These are phyloP conservation scores for Cyphomyrus plagiostoma DNA, from an alignment of 2,113 vertebrate genomes.

Conservation along the genomic window DNA sequence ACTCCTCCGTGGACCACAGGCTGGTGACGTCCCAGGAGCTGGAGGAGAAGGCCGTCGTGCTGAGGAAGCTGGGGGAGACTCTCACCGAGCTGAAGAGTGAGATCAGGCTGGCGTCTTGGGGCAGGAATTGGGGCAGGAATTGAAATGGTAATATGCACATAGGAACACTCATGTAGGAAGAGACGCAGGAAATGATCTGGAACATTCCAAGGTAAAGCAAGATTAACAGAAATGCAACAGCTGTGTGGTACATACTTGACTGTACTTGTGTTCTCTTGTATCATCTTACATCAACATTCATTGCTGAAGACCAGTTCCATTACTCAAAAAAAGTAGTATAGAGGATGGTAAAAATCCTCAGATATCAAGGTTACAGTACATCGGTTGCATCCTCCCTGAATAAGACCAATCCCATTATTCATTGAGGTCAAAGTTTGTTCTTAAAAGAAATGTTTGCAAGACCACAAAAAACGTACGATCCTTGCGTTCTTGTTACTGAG, in stretches of 20 bases:
- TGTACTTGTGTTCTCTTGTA: not conserved
- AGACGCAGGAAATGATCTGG: not conserved
- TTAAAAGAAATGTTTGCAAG: not conserved
- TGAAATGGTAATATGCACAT: not conserved
- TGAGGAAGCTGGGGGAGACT: constrained; percentile 85
- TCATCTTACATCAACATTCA: not conserved
- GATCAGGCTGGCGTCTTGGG: constrained; percentile 8
- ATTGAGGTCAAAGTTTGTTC: not conserved
- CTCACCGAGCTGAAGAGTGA: constrained; percentile 88
- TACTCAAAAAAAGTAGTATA: not conserved
- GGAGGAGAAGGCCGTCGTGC: constrained; percentile 87
- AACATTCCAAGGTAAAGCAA: not conserved
- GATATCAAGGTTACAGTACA: not conserved
- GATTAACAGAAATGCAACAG: not conserved
- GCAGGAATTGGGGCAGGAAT: not conserved
- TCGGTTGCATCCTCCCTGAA: not conserved
- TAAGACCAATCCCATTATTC: not conserved
- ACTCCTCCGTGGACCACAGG: constrained; percentile 75
- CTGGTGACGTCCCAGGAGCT: constrained; percentile 82
- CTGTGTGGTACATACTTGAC: not conserved
- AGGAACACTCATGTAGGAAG: not conserved
- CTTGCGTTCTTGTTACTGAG: not conserved
- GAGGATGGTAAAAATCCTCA: not conserved
- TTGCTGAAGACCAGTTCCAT: not conserved
- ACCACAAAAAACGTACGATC: not conserved